phyloP scores from a whole-genome alignment of 2,888 invertebrate species.

The Allygus modestus region DNA sequence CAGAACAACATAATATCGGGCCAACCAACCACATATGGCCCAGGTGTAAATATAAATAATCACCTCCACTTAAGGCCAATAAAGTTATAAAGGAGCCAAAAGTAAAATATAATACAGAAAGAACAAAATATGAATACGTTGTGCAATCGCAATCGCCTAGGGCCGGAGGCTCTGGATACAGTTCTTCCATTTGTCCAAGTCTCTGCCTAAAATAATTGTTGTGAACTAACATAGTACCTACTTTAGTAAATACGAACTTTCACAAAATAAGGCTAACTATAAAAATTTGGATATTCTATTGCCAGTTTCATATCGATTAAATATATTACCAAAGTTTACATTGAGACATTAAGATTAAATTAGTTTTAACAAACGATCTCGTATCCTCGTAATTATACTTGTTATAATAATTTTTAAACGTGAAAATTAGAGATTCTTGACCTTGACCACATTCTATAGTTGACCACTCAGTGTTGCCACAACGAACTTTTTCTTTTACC shows the following conservation, averaged over 20 bases:
- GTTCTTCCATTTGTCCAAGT: slow-evolving; percentile 68
- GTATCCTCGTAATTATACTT: no score
- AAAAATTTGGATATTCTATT: no score
- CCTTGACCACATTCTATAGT: no score
- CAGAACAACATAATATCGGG: slow-evolving; percentile 82
- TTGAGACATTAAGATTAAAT: no score
- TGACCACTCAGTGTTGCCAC: no score
- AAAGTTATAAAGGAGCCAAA: slow-evolving; percentile 82
- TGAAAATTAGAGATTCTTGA: no score
- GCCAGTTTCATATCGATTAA: no score
- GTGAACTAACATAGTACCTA: slow-evolving; percentile 54
- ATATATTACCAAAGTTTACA: no score
- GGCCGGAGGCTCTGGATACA: slow-evolving; percentile 72
- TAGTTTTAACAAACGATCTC: no score
- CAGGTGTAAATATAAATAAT: slow-evolving; percentile 78
- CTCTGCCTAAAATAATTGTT: slow-evolving; percentile 68
- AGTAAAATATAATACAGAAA: slow-evolving; percentile 80
- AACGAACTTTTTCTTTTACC: no score
- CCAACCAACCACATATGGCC: slow-evolving; percentile 84
- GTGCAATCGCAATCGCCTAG: slow-evolving; percentile 83
- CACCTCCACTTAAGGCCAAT: slow-evolving; percentile 79
- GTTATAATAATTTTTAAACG: no score
- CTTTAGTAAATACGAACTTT: background rate
- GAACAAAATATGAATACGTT: slow-evolving; percentile 81
- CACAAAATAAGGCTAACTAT: no score